Evolutionary conservation across 1,140 invertebrate species (phyloP).

Genomic region (Dendrolimus kikuchii): DNA sequence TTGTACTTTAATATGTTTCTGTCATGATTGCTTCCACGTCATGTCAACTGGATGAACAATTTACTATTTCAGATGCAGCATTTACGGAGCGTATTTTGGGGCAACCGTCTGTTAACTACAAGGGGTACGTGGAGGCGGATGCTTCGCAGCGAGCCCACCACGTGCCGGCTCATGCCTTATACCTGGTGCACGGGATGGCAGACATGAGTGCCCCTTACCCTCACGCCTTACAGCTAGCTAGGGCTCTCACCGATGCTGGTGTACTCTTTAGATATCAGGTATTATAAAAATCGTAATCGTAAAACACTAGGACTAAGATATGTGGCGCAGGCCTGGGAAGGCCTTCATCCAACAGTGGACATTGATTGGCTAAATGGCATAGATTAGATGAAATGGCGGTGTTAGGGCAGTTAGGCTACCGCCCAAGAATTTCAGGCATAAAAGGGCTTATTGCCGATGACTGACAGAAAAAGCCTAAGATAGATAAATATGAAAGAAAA

Average conservation of each 20-base stretch:
- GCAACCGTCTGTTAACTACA: constrained; percentile 89
- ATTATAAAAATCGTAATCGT: not conserved
- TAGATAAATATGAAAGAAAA: no score
- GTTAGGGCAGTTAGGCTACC: no score
- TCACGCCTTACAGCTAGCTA: constrained; percentile 90
- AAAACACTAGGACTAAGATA: no score
- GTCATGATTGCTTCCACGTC: no score
- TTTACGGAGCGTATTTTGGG: constrained; percentile 96
- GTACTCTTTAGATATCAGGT: constrained; percentile 95
- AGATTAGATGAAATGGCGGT: no score
- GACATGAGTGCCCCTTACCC: constrained; percentile 94
- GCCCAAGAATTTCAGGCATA: no score
- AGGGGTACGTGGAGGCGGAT: constrained; percentile 93
- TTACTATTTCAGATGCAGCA: constrained; percentile 82
- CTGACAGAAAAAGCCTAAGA: no score
- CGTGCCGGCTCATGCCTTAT: constrained; percentile 88
- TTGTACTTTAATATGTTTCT: no score
- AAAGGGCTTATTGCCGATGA: not conserved
- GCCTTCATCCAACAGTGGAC: no score
- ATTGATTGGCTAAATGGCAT: no score
- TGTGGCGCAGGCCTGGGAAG: no score
- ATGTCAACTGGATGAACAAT: no score
- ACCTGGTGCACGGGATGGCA: constrained; percentile 91
- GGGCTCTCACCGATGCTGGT: constrained; percentile 87
- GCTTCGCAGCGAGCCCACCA: constrained; percentile 88